These are phyloP conservation scores for Blastobasis lacticolella DNA, from an alignment of 2,888 invertebrate genomes.

Conservation along the genomic window DNA sequence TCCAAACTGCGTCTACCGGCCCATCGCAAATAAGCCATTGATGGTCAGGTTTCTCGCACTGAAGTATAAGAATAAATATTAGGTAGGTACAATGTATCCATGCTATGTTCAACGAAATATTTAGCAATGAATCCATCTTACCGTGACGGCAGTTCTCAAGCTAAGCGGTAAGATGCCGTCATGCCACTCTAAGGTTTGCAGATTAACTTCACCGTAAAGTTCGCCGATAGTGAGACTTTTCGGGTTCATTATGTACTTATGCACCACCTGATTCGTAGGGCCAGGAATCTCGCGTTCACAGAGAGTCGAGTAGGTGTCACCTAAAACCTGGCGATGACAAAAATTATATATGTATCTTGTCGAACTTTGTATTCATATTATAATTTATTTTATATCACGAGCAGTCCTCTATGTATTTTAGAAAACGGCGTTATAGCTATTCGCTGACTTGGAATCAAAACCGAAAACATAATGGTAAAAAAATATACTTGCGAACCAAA, in stretches of 20 bases:
- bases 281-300: slow-evolving; percentile 74
- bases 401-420: no score
- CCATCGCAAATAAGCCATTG: slow-evolving; percentile 96
- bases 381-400: no score
- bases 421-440: no score
- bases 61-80: background rate
- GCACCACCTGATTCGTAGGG: slow-evolving; percentile 80
- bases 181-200: slow-evolving; percentile 90
- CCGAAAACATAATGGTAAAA: no score
- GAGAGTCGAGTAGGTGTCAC: slow-evolving; percentile 79
- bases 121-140: slow-evolving; percentile 15
- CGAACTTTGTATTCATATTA: no score
- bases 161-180: slow-evolving; percentile 85
- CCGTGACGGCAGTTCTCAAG: slow-evolving; percentile 62
- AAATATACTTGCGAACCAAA: no score
- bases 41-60: slow-evolving; percentile 78
- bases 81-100: no score
- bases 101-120: no score
- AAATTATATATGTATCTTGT: no score
- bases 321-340: slow-evolving; percentile 74
- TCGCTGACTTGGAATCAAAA: no score
- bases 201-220: slow-evolving; percentile 89
- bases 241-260: slow-evolving; percentile 88
- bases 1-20: slow-evolving; percentile 95
- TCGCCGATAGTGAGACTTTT: slow-evolving; percentile 92